phyloP scores from a whole-genome alignment of 2,797 vertebrate species.

The Syndactyla subalaris region DNA sequence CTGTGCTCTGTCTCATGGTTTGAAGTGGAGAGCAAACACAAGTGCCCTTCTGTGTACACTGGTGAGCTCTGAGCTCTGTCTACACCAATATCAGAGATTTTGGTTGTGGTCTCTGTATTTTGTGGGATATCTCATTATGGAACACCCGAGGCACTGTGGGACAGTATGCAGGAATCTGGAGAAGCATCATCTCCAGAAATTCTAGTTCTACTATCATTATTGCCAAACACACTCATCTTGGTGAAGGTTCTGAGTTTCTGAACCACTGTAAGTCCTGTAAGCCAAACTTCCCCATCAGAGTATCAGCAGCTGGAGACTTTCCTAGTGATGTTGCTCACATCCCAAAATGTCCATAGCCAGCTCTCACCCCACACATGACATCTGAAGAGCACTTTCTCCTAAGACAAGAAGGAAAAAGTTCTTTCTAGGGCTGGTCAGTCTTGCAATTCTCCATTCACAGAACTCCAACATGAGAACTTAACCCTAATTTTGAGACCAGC shows the following conservation, averaged over 20 bases:
- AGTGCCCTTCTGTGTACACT: neutral
- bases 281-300: neutral
- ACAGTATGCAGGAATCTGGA: too few species aligned
- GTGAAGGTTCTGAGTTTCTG: neutral
- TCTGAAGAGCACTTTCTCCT: neutral
- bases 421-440: neutral
- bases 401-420: neutral
- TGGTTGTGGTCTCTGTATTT: neutral
- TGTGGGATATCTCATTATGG: neutral
- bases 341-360: neutral
- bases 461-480: neutral
- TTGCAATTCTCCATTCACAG: neutral
- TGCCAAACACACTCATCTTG: neutral
- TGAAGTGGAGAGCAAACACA: neutral
- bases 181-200: neutral
- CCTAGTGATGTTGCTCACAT: neutral
- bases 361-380: accelerated
- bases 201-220: neutral
- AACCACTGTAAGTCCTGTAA: neutral
- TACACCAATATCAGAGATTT: neutral
- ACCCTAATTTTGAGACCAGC: neutral
- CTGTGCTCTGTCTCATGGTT: neutral
- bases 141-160: neutral
- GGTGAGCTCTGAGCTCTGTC: neutral
- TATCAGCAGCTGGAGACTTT: neutral